A percentile compares a stretch with the other conserved stretches of the same genome.
Evolutionary conservation across 2,113 vertebrate species (phyloP).

Genomic region (Dasypus novemcinctus): DNA sequence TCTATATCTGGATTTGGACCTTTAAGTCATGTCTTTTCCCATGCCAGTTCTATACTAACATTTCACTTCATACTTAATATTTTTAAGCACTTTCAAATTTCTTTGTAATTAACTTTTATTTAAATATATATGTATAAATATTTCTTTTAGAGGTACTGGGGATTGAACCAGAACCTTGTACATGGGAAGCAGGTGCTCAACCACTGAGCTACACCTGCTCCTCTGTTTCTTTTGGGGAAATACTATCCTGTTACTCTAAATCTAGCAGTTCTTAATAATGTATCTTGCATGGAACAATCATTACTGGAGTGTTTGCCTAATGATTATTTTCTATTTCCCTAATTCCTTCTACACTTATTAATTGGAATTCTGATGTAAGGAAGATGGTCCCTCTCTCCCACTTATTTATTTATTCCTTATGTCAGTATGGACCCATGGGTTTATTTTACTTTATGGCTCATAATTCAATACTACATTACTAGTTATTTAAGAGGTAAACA

Average conservation of each 20-base stretch:
- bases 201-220: too few relatives aligned
- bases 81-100: not conserved
- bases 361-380: not conserved
- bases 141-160: too few relatives aligned
- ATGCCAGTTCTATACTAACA: not conserved
- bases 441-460: conserved; percentile 3
- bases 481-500: conserved; percentile 11
- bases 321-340: not conserved
- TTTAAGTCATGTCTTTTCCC: not conserved
- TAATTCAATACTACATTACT: not conserved
- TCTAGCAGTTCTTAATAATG: not conserved
- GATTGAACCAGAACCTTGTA: too few relatives aligned
- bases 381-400: not conserved
- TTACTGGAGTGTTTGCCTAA: not conserved
- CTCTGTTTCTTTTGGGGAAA: not conserved
- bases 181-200: too few relatives aligned
- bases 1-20: not conserved
- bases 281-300: not conserved
- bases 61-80: not conserved
- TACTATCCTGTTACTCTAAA: not conserved
- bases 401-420: not conserved
- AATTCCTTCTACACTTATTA: not conserved
- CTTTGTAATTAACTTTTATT: not conserved
- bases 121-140: too few relatives aligned
- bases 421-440: not conserved